phyloP scores from a whole-genome alignment of 2,113 vertebrate species.

The Otocyon megalotis region DNA sequence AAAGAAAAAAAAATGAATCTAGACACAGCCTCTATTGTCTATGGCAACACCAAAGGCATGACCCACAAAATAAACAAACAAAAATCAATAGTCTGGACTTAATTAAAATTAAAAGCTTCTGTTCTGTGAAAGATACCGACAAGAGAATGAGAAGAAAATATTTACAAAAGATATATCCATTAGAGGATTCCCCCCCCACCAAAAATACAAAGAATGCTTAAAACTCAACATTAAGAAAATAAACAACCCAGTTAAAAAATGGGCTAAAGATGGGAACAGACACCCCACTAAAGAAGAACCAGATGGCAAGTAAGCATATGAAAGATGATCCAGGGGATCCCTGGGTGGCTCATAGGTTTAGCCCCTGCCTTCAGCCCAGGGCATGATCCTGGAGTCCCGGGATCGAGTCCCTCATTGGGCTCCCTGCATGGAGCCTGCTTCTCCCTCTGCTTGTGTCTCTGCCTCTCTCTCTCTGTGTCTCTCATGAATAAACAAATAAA shows the following conservation, averaged over 20 bases:
- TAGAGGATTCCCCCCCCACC: background rate
- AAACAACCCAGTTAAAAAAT: background rate
- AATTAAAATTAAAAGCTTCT: conserved; percentile 10
- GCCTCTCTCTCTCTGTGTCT: too few relatives aligned
- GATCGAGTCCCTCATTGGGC: too few relatives aligned
- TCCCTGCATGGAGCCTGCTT: too few relatives aligned
- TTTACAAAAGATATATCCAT: background rate
- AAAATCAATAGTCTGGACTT: background rate
- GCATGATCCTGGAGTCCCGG: too few relatives aligned
- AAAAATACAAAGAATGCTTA: background rate
- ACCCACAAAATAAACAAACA: background rate
- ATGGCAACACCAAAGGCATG: background rate
- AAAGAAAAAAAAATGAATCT: background rate
- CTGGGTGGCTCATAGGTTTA: too few relatives aligned
- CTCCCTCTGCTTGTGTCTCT: too few relatives aligned
- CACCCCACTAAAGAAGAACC: background rate
- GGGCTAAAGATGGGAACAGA: background rate
- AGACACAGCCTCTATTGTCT: background rate
- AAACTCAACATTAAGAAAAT: background rate
- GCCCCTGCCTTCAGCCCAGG: too few relatives aligned
- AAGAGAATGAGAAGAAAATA: background rate
- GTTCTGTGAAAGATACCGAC: background rate
- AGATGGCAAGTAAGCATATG: background rate
- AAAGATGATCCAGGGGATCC: background rate
- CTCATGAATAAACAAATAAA: too few relatives aligned